Evolutionary conservation across 2,113 vertebrate genomes (phyloP), one percentile per base, ranked within the genome.

Genomic region (Lonchura striata): DNA sequence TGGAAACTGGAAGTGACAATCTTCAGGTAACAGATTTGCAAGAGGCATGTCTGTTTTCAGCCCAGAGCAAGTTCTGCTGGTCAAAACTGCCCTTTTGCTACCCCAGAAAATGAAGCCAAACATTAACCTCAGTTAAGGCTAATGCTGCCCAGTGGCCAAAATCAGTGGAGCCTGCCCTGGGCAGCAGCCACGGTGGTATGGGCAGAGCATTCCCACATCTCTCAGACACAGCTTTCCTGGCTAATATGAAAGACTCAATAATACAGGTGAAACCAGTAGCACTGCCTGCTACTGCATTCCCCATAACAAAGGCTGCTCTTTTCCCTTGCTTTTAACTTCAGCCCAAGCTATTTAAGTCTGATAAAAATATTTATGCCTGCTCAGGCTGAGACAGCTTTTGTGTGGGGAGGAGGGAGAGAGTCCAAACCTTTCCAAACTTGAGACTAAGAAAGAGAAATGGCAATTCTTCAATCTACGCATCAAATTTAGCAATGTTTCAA

Each of bases 361-460:
- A 97, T 90, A 93, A 93, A 96, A 96, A 90, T 88, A 93, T 86
- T 88, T 86, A 88, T 82, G 69, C 65, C 37, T 88, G 64, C 37
- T 78, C 44, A 53, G 39, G 16, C 35, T 88, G 39, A 93, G 69
- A 84, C 80, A 84, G 76, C 63, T 94, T 97, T 91, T 92, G 52
- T 95, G 89, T 89, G 57, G 80, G 64, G 56, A 88, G 82, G 35
- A 87, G 19, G 7, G 87, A 91, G 23, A 82, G 75, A 81, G 14
- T 71, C 23, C 49, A 86, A 86, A 76, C 3, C n/a, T 71, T 95
- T 88, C 41, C 46, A 75, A 78, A 69, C 33, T 46, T 46, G 33
- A 92, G 31, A 76, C 37, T 37, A 63, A 82, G 56, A 35, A 59
- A 82, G 49, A 79, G 63, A 95, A 91, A 87, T 47, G 33, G 35